Evolutionary conservation across 2,113 vertebrate genomes (phyloP), one percentile per base, ranked within the genome.

Genomic region (Silurus asotus): DNA sequence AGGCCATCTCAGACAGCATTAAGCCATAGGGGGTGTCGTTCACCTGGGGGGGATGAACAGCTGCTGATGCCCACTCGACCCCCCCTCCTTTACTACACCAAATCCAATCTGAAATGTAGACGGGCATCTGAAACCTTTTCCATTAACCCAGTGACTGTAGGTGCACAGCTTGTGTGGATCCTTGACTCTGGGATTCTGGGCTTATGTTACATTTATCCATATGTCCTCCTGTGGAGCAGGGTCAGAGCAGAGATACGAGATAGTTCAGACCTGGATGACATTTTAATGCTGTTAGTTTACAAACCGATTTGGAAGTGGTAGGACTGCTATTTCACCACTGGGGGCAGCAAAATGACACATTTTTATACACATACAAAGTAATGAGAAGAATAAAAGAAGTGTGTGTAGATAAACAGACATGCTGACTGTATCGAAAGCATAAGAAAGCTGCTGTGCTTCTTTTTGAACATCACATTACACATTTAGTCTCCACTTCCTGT

Each of bases 1-100:
- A 88, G 87, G 79, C 86, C 86, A 89, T 88, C 88, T 88, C 74
- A 90, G 88, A 90, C 88, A 87, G 90, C 87, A 89, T 90, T 91
- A 88, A 92, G 88, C 91, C 88, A 83, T 81, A 72, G 88, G 88
- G 88, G 85, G 88, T 83, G 89, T 86, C 81, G 51, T 81, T 89
- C 83, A 91, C 84, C 88, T 90, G 86, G 88, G 89, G 89, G 86
- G 82, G 81, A 88, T 55, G 51, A 58, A 88, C 91, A 90, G 90
- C 92, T 92, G 91, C 87, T 85, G 53, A 87, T 80, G 56, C 77
- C 77, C 77, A 61, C 56, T 61, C 37, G 19, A 8, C 28, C 9
- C 25, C 9, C 25, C 69, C 48, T 70, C 86, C 83, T 84, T 86
- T 82, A 78, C 75, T 80, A 19, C 87, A 81, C 83, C 88, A 70